Evolutionary conservation across 2,888 invertebrate species (phyloP).

Genomic region (Lithophane socia): DNA sequence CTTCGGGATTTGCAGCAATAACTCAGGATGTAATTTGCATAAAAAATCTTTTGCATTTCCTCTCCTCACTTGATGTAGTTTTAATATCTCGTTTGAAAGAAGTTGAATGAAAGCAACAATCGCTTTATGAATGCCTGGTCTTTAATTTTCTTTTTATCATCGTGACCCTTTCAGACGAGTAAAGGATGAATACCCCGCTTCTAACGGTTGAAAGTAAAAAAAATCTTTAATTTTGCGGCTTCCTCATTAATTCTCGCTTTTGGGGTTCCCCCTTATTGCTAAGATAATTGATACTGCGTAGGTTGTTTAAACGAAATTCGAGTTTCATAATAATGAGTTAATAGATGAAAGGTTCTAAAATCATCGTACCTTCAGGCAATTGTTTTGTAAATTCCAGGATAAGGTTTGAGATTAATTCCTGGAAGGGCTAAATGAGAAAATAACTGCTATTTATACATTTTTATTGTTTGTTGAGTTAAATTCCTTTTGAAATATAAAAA

Average conservation of each 20-base stretch:
- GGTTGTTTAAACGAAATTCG: constrained; percentile 56
- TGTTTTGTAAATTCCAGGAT: constrained; percentile 25
- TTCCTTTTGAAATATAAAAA: not conserved
- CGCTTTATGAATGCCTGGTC: constrained; percentile 73
- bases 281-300: constrained; percentile 70
- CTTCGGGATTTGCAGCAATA: constrained; percentile 55
- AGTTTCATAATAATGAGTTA: constrained; percentile 47
- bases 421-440: not conserved
- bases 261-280: constrained; percentile 63
- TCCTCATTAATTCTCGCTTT: constrained; percentile 71
- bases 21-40: constrained; percentile 69
- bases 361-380: constrained; percentile 16
- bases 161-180: constrained; percentile 73
- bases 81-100: constrained; percentile 70
- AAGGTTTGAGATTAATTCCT: constrained; percentile 11
- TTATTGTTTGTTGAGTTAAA: not conserved
- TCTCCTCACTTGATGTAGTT: constrained; percentile 72
- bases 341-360: constrained; percentile 36
- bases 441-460: too few species aligned
- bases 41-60: constrained; percentile 68
- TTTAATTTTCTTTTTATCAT: constrained; percentile 79
- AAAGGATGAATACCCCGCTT: constrained; percentile 70
- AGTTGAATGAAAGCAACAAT: constrained; percentile 73
- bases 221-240: constrained; percentile 71
- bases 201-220: constrained; percentile 60